phyloP scores from a whole-genome alignment of 2,888 invertebrate genomes.

The Willowsia nigromaculata region DNA sequence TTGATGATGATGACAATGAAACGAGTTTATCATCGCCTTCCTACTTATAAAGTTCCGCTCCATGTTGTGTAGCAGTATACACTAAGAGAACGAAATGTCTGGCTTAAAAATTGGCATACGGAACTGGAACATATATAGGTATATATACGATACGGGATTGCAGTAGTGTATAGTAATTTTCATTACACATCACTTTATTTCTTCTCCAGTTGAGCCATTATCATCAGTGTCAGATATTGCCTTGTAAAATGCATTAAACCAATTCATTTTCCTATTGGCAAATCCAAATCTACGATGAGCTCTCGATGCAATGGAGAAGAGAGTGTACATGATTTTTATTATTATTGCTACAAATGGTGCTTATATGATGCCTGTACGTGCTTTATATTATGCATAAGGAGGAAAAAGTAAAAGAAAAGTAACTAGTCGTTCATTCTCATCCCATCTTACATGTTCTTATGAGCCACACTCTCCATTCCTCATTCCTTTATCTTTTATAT shows the following conservation, averaged over 20 bases:
- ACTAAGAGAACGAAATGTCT: not conserved
- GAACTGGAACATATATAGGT: not conserved
- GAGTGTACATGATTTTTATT: slow-evolving; percentile 48
- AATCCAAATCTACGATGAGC: slow-evolving; percentile 32
- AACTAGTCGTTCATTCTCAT: slow-evolving; percentile 29
- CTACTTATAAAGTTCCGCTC: not conserved
- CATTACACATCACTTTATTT: slow-evolving; percentile 13
- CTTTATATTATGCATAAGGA: not conserved
- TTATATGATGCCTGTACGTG: not conserved
- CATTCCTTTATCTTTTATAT: slow-evolving; percentile 47
- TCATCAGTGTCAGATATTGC: slow-evolving; percentile 28
- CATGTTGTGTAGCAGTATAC: not conserved
- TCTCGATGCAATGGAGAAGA: not conserved
- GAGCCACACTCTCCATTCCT: slow-evolving; percentile 29
- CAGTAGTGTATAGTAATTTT: not conserved
- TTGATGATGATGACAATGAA: not conserved
- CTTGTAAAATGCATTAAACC: slow-evolving; percentile 33
- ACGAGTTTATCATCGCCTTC: not conserved
- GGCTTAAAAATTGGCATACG: not conserved
- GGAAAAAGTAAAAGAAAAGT: not conserved
- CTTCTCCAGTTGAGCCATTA: slow-evolving; percentile 27
- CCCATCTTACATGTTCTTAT: slow-evolving; percentile 8
- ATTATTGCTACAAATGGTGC: slow-evolving; percentile 23
- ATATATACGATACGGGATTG: not conserved
- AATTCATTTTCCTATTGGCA: slow-evolving; percentile 58